Base-by-base conservation (phyloP, 2,797 vertebrate species). In the Rhincodon typus region DNA sequence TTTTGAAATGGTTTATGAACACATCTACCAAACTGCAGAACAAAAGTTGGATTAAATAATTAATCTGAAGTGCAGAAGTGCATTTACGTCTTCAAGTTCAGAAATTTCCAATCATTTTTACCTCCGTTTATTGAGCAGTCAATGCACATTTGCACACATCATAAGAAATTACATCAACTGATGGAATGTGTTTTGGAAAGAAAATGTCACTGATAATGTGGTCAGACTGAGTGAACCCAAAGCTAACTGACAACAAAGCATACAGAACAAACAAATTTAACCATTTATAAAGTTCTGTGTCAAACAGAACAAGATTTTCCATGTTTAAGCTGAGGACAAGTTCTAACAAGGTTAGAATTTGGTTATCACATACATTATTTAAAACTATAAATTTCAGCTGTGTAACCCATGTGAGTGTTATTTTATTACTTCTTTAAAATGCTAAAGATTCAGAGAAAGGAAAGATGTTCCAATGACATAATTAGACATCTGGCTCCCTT, bases 121-220 rank as follows among this genome's bases (percentile, higher is more conserved):
- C 42, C 90, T 38, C n/a, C 23, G 23, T 93, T 93, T 93, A 38
- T 66, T 91, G 19, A 91, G 57, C 66, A 38, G 23, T 93, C 90
- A 93, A 38, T 93, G n/a, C 17, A 93, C 62, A 42, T 93, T 67
- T 93, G 90, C 90, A 21, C 90, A 93, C 62, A 38, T 93, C 90
- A 93, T 38, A 67, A 93, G 90, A 93, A 93, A 93, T 93, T 62
- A 93, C 62, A 93, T 67, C 90, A 67, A 93, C 62, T 67, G 90
- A 93, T 38, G n/a, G 62, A 93, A 67, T 67, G 57, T 17, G 34
- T 42, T 67, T n/a, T 93, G 62, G 88, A 91, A 57, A 91, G 88
- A 91, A 66, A 38, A 66, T 91, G 57, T 91, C 57, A 91, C n/a
- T 93, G 90, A 67, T 93, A 93, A 93, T 93, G 19, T 67, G 62